A percentile compares a stretch with the other conserved stretches of the same genome.
Evolutionary conservation across 2,888 invertebrate species (phyloP).

Genomic region (Antheraea assamensis): DNA sequence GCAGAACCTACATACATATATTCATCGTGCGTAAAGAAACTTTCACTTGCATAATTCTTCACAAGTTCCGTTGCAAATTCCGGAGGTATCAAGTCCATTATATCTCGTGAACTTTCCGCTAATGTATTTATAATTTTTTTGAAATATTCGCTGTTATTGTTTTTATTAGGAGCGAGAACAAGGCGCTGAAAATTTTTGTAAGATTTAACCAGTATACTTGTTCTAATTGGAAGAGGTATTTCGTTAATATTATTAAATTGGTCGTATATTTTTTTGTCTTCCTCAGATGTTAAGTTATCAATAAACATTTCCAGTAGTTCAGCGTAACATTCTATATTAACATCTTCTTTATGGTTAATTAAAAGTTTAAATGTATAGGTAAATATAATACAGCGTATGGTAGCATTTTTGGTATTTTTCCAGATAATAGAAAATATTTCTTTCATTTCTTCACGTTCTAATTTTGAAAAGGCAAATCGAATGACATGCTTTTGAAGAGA

Average conservation of each 20-base stretch:
- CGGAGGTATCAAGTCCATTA: conserved; percentile 49
- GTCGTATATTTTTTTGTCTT: conserved; percentile 57
- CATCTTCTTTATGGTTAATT: conserved; percentile 48
- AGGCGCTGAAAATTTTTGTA: conserved; percentile 54
- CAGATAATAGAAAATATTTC: conserved; percentile 51
- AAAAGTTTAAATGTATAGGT: conserved; percentile 51
- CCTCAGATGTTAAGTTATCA: conserved; percentile 52
- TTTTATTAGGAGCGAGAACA: conserved; percentile 28
- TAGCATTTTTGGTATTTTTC: conserved; percentile 55
- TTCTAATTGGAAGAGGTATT: conserved; percentile 45
- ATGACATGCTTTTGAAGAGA: conserved; percentile 68
- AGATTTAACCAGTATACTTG: conserved; percentile 52
- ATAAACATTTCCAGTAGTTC: conserved; percentile 54
- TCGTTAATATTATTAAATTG: conserved; percentile 41
- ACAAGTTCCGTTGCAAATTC: conserved; percentile 50
- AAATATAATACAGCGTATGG: conserved; percentile 59
- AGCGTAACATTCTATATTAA: conserved; percentile 46
- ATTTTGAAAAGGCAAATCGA: conserved; percentile 52
- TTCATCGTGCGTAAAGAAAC: conserved; percentile 35
- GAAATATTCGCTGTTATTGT: conserved; percentile 36
- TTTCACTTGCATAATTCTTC: conserved; percentile 45
- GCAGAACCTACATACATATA: conserved; percentile 24
- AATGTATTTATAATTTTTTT: conserved; percentile 32
- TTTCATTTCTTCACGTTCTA: conserved; percentile 46
- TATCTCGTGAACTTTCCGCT: conserved; percentile 38